Base-by-base conservation (phyloP, 2,797 vertebrate genomes). In the Bradypodion ventrale region DNA sequence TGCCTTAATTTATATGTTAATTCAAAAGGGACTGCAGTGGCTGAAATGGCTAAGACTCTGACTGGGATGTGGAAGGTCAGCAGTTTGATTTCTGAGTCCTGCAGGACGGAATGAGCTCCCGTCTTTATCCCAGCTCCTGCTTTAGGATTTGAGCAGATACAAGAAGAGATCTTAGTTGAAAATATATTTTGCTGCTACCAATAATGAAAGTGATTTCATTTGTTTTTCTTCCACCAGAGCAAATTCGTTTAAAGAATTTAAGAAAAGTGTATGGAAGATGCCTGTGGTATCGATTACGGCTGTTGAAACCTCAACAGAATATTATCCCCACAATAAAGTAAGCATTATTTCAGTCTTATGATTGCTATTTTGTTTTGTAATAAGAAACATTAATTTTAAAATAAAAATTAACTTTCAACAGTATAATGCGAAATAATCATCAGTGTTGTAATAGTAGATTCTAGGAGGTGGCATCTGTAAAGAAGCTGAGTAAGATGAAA, bases 251-350 rank as follows among this genome's bases (percentile, higher is more conserved):
- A 94, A 99, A 99, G 95, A 98, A 97, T 92, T 96, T 99, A 93
- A 96, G 98, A 94, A 96, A 98, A 46, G 97, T 99, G 0, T 99
- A 99, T 88, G 98, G 98, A 95, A 97, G 98, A 93, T 99, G 98
- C 94, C 94, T 98, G 94, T 99, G 98, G 98, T 99, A 99, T 94
- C 98, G 97, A 81, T 96, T 99, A 91, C 94, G 97, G 85, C 95
- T 98, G 87, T 96, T 98, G 94, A 99, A 99, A 93, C 98, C 98
- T 2, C 98, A 99, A 90, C 98, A 98, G 94, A 99, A 98, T 95
- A 95, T 99, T 70, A 95, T 98, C 87, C 98, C 98, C 76, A 98
- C 98, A 87, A 91, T 99, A 85, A 99, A 99, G 98, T 99, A 95
- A 96, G 98, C 98, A 85, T 0, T 0, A 40, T 79, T 81, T 29